Percentiles rank a stretch among this genome's conserved stretches.
Conservation (phyloP, 2,797 vertebrate species). For the Caiman crocodilus region DNA sequence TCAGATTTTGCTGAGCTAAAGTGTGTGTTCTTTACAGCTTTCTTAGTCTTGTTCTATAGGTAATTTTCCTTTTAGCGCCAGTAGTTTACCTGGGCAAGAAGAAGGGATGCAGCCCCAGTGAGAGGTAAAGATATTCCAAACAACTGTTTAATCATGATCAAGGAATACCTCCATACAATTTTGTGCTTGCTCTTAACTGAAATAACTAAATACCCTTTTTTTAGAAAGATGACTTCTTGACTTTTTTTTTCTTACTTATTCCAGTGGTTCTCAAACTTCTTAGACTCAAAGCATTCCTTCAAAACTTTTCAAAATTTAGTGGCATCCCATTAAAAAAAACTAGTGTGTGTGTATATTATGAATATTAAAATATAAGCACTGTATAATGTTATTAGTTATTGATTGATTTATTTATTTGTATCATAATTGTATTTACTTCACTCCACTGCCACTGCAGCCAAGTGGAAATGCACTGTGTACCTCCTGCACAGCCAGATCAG, state of each 20-base stretch:
- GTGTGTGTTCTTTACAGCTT: not conserved
- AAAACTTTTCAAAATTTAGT: too few relatives aligned
- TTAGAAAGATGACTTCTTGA: not conserved
- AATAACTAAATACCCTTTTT: not conserved
- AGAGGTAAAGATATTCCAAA: not conserved
- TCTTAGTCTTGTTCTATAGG: not conserved
- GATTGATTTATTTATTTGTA: too few relatives aligned
- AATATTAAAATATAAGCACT: too few relatives aligned
- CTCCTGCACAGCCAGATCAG: too few relatives aligned
- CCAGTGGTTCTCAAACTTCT: not conserved
- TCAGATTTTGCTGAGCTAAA: not conserved
- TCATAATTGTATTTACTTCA: too few relatives aligned
- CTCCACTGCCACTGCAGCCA: too few relatives aligned
- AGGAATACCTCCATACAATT: not conserved
- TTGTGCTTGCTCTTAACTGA: constrained; percentile 37
- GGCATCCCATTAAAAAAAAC: too few relatives aligned
- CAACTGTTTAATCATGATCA: not conserved
- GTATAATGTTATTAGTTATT: too few relatives aligned
- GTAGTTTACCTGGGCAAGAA: constrained; percentile 49
- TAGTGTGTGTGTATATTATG: too few relatives aligned
- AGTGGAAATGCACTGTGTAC: too few relatives aligned
- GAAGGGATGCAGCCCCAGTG: not conserved
- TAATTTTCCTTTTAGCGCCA: not conserved
- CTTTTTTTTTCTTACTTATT: not conserved
- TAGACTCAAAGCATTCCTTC: too few relatives aligned